Evolutionary conservation across 2,888 invertebrate species (phyloP).

Genomic region (Gerosis bhagava): DNA sequence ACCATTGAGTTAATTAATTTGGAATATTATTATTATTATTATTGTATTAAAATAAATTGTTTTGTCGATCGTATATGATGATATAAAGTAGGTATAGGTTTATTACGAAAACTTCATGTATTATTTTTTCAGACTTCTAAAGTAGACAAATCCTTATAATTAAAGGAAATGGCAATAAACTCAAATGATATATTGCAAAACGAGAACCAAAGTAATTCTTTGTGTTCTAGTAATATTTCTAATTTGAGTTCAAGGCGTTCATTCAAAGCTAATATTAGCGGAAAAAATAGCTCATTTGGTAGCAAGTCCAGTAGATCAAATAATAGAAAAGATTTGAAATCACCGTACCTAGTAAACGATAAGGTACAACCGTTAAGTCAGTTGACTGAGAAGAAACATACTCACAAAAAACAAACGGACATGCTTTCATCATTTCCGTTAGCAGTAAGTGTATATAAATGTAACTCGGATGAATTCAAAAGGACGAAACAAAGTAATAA

Average conservation of each 20-base stretch:
- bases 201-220: conserved; percentile 37
- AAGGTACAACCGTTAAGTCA: conserved; percentile 50
- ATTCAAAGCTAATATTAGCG: conserved; percentile 39
- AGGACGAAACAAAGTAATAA: conserved; percentile 43
- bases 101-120: too few relatives aligned
- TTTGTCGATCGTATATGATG: too few relatives aligned
- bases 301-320: conserved; percentile 20
- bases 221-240: conserved; percentile 36
- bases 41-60: too few relatives aligned
- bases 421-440: conserved; percentile 55
- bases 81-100: neutral
- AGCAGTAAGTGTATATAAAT: conserved; percentile 59
- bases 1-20: too few relatives aligned
- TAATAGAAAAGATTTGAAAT: conserved; percentile 33
- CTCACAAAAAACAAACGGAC: conserved; percentile 48
- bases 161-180: conserved; percentile 50
- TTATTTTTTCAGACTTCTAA: conserved; percentile 11
- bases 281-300: conserved; percentile 41
- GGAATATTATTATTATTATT: too few relatives aligned
- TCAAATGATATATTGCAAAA: conserved; percentile 39
- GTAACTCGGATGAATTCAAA: conserved; percentile 66
- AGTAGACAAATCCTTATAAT: neutral
- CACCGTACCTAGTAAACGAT: conserved; percentile 53
- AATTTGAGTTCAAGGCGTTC: conserved; percentile 36
- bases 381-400: conserved; percentile 52